Evolutionary conservation across 2,113 vertebrate species (phyloP).

Genomic region (Lagopus muta): DNA sequence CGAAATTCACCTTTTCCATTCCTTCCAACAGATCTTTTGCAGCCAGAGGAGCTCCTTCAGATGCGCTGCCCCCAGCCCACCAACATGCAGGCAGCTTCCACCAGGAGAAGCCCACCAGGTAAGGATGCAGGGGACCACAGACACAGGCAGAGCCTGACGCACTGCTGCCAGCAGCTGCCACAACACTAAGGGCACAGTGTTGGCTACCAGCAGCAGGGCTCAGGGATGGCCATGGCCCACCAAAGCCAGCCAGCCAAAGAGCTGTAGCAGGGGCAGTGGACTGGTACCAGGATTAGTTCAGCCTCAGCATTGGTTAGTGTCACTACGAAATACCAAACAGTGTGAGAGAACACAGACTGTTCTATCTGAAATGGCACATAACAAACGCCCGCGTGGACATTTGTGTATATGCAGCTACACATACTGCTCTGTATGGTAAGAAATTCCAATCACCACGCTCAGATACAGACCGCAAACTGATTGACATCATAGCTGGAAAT

Average conservation of each 20-base stretch:
- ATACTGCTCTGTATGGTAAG: constrained; percentile 60
- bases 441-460: constrained; percentile 62
- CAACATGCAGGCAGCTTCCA: not conserved
- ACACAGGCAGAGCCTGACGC: not conserved
- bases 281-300: not conserved
- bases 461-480: constrained; percentile 17
- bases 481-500: constrained; percentile 54
- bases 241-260: not conserved
- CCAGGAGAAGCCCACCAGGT: not conserved
- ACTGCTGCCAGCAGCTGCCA: constrained; percentile 39
- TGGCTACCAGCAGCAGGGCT: constrained; percentile 18
- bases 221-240: constrained; percentile 1
- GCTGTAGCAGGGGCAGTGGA: constrained; percentile 4
- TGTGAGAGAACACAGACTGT: constrained; percentile 43
- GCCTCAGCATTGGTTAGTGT: not conserved
- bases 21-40: not conserved
- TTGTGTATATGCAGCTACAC: constrained; percentile 41
- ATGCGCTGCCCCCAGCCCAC: not conserved
- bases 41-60: not conserved
- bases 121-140: not conserved
- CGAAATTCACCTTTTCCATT: not conserved
- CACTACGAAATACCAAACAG: not conserved
- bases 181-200: constrained; percentile 1
- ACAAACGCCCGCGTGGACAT: not conserved
- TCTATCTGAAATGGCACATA: constrained; percentile 42